Conservation (phyloP, 2,888 invertebrate species). For the Pinctada fucata region DNA sequence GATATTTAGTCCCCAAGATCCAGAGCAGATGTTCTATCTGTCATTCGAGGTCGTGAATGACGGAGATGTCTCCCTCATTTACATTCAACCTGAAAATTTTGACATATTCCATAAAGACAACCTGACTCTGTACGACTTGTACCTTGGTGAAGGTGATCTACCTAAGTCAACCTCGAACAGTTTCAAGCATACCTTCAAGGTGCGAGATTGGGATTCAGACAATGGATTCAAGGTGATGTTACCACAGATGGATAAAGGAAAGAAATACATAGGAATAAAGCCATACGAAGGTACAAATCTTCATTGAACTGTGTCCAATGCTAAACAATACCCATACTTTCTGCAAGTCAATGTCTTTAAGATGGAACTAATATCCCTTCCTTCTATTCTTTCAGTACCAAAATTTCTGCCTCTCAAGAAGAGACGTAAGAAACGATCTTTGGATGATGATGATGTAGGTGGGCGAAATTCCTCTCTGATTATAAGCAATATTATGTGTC, state of each 20-base stretch:
- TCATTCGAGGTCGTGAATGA: constrained; percentile 3
- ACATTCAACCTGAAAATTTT: constrained; percentile 23
- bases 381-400: too few relatives aligned
- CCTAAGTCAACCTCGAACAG: constrained; percentile 9
- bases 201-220: constrained; percentile 6
- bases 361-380: too few relatives aligned
- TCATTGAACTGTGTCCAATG: not conserved
- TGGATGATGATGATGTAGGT: too few relatives aligned
- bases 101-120: not conserved
- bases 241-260: constrained; percentile 5
- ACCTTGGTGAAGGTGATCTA: not conserved
- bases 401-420: too few relatives aligned
- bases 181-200: constrained; percentile 3
- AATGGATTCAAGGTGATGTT: constrained; percentile 36
- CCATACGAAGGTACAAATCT: constrained; percentile 24
- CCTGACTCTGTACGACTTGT: constrained; percentile 15
- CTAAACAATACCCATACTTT: too few relatives aligned
- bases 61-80: constrained; percentile 21
- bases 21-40: constrained; percentile 33
- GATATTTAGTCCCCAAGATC: constrained; percentile 6
- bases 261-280: constrained; percentile 29
- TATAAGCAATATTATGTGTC: too few relatives aligned
- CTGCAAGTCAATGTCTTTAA: too few relatives aligned
- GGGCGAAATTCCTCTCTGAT: too few relatives aligned
- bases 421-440: too few relatives aligned